Percentiles rank a stretch among this genome's conserved stretches.
Evolutionary conservation across 2,113 vertebrate genomes (phyloP).

Genomic region (Pedionomus torquatus): DNA sequence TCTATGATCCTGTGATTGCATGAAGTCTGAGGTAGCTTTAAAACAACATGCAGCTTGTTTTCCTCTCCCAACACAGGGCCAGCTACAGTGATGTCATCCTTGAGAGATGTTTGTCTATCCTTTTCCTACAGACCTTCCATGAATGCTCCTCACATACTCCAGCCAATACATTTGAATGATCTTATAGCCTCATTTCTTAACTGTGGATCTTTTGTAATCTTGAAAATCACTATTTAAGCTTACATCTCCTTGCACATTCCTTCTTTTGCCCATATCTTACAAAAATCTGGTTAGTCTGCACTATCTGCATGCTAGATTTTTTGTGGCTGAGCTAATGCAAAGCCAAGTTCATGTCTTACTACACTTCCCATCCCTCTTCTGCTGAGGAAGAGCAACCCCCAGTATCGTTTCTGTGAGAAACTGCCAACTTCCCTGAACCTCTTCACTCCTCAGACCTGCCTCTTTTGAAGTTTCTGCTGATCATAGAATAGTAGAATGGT

Average conservation of each 20-base stretch:
- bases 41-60: neutral
- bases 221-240: neutral
- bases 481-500: no score
- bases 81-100: neutral
- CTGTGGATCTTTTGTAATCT: neutral
- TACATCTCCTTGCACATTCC: neutral
- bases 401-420: neutral
- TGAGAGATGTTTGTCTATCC: neutral
- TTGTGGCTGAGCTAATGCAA: neutral
- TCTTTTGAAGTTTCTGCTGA: neutral
- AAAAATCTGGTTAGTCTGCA: neutral
- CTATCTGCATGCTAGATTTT: neutral
- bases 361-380: neutral
- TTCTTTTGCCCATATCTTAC: neutral
- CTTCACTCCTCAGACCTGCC: neutral
- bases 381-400: neutral
- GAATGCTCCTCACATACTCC: neutral
- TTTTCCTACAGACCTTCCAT: neutral
- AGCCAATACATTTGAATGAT: neutral
- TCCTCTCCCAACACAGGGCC: neutral
- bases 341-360: neutral
- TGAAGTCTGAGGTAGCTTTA: neutral
- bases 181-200: slow-evolving; percentile 18
- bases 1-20: no score
- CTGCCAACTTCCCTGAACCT: neutral